Conservation (phyloP, 2,113 vertebrate species). For the Chaenocephalus aceratus region DNA sequence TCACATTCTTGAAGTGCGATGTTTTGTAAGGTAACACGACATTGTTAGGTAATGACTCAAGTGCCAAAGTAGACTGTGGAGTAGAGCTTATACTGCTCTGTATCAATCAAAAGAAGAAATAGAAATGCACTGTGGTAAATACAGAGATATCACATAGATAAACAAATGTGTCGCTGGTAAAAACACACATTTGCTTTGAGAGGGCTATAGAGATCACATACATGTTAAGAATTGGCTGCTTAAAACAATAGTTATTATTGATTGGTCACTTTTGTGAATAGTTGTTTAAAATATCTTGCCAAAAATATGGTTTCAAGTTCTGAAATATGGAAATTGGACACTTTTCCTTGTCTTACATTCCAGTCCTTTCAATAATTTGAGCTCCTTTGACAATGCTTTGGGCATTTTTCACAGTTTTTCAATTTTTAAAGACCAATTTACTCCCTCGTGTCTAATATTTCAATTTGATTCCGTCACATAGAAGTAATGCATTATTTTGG, state of each 20-base stretch:
- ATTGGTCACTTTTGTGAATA: not conserved
- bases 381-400: not conserved
- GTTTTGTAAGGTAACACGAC: conserved; percentile 12
- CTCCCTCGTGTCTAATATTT: not conserved
- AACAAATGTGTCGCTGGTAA: not conserved
- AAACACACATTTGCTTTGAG: not conserved
- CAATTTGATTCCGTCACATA: not conserved
- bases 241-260: not conserved
- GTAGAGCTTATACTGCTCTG: not conserved
- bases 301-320: not conserved
- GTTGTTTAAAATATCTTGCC: no score
- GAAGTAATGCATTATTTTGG: not conserved
- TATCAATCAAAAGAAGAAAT: not conserved
- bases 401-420: not conserved
- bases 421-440: not conserved
- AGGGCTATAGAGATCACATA: not conserved
- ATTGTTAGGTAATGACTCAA: not conserved
- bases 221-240: not conserved
- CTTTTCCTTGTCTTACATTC: not conserved
- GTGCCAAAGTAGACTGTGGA: not conserved
- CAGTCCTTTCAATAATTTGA: no score
- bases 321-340: not conserved
- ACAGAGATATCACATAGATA: not conserved
- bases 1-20: conserved; percentile 3
- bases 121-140: not conserved